Base-by-base conservation (phyloP, 2,888 invertebrate species). In the Ernsta delagoae region DNA sequence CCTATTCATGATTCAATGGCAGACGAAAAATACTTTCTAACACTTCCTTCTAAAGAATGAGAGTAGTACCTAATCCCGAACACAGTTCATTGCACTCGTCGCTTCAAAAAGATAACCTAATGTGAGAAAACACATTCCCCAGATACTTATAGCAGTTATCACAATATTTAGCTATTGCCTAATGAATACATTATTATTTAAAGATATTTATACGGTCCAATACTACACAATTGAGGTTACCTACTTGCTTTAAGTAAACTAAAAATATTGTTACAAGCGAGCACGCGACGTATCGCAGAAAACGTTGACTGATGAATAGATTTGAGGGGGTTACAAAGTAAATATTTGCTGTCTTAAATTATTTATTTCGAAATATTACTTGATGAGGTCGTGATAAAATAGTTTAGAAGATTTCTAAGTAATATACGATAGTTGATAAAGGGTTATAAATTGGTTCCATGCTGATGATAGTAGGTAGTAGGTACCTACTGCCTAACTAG, bases 71-170 rank as follows among this genome's bases (percentile, higher is more conserved):
- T 57, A 60, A 70, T 54, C 60, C 70, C 59, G 43, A 16, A 77
- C 75, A 76, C 73, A 80, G 86, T 81, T 87, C 87, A 79, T 76
- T 78, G 85, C 77, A 79, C 87, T 78, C 80, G 72, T 73, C 79
- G 72, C 73, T 71, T 74, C 72, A 48, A 7, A 16, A 12, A 83
- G 85, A 87, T 86, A 87, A 83, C 77, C 80, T 80, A 81, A 83
- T 83, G 83, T 82, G 83, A 83, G 83, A 83, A 86, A 83, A 82
- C 78, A 82, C 76, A 79, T 82, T 83, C 80, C 75, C 71, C 78
- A 72, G 82, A 81, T 75, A 76, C 75, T 75, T 75, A 77, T 77
- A 79, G 78, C 80, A 82, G 82, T 82, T 84, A 84, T 78, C 80
- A 83, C 82, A 83, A 86, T 81, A 85, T 83, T 83, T 78, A 75